Percentiles rank a stretch among this genome's conserved stretches.
Evolutionary conservation across 2,888 invertebrate genomes (phyloP).

Genomic region (Smittia aterrima): DNA sequence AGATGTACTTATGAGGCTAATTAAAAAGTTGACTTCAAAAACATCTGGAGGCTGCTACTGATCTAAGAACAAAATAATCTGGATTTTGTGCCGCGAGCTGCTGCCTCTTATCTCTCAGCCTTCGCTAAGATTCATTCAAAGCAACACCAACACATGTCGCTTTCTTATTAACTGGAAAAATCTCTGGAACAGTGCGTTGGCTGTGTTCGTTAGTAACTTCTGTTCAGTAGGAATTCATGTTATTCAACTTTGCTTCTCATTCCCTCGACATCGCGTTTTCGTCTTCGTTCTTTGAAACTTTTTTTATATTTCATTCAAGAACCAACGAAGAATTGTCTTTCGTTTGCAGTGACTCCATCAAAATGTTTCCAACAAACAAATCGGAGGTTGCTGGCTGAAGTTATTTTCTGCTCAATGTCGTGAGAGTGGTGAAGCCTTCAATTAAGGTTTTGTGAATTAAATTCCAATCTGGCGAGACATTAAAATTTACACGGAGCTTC

Average conservation of each 20-base stretch:
- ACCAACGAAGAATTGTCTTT: background rate
- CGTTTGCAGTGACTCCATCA: background rate
- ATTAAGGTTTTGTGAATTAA: too few relatives aligned
- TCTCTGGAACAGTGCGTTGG: background rate
- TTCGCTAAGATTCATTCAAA: background rate
- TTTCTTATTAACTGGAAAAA: background rate
- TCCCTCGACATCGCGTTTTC: background rate
- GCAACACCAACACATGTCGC: background rate
- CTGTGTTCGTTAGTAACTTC: constrained; percentile 10
- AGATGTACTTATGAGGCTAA: too few relatives aligned
- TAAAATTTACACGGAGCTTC: background rate
- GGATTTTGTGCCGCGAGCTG: too few relatives aligned
- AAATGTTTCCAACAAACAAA: too few relatives aligned
- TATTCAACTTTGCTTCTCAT: constrained; percentile 22
- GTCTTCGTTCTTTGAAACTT: background rate
- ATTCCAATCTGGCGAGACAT: background rate
- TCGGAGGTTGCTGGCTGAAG: too few relatives aligned
- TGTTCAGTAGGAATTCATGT: constrained; percentile 20
- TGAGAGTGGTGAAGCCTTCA: too few relatives aligned
- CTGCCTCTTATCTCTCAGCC: background rate
- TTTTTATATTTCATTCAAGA: background rate
- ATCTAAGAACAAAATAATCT: too few relatives aligned
- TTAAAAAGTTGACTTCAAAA: too few relatives aligned
- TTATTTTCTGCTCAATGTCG: too few relatives aligned
- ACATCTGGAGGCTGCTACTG: too few relatives aligned